Base-by-base conservation (phyloP, 1,140 invertebrate species). In the Charaxes varanes region DNA sequence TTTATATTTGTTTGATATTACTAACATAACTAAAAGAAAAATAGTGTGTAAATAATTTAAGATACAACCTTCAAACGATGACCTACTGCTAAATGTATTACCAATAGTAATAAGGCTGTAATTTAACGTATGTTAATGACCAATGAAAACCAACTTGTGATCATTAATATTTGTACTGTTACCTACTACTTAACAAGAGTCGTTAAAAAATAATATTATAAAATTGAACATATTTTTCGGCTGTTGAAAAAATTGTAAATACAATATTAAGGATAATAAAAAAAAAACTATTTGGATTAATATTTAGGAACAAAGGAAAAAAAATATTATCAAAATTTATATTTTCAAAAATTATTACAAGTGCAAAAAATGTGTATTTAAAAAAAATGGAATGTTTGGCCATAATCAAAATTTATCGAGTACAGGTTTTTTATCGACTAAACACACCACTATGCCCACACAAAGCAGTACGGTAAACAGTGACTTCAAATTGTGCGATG, bases 101-200 rank as follows among this genome's bases (percentile, higher is more conserved):
- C 62, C 59, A 58, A 62, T 82, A 82, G 73, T 62, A 43, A 48
- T 79, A 78, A 80, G 73, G 62, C 51, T 71, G 66, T 85, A 85
- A 72, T 74, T 78, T 82, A 85, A 83, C 60, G 72, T 83, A 83
- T 80, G 79, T 83, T 85, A 85, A 83, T 85, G 84, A 85, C 84
- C 84, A 85, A 85, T 85, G 84, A 85, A 85, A 83, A 85, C 82
- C 80, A 82, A 84, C 81, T 85, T 85, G 84, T 85, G 84, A 85
- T 85, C 81, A 84, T 77, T 83, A 83, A 80, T 80, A 83, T 80
- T 83, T 80, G 78, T 82, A 82, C 78, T 82, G 78, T 82, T 82
- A 80, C 78, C 76, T 83, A 83, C 72, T 83, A 83, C 76, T 83
- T 79, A 83, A 80, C 76, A 80, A 80, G 66, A 80, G 79, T 83